Evolutionary conservation across 2,113 vertebrate genomes (phyloP), one percentile per base, ranked within the genome.

Genomic region (Archocentrus centrarchus): DNA sequence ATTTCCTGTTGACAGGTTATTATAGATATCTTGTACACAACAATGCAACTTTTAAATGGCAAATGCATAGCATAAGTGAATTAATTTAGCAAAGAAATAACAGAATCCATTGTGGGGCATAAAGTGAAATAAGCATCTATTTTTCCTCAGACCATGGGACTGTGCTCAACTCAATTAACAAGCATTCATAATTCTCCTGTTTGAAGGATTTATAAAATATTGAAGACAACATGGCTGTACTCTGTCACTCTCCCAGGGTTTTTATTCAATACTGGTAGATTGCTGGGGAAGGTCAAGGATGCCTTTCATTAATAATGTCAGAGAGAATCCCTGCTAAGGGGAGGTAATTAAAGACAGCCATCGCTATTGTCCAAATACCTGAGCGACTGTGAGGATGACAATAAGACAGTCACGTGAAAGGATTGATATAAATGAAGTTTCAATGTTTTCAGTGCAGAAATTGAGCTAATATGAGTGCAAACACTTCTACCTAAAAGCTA

Each of bases 201-300:
- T 91, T 79, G 30, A 57, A 84, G 44, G 64, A 88, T 87, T 92
- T 13, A 94, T 94, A 83, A 93, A 94, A 93, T 90, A 94, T 92
- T 93, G 86, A 94, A 92, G 85, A 81, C 80, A 88, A 76, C 86
- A 90, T 91, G 85, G 93, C 88, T 66, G 73, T 75, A 82, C 73
- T 79, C 79, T 78, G 62, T 92, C 83, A 77, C 81, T 89, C 87
- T 87, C 80, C 55, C 58, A 60, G 62, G 64, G 75, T 85, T 85
- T 84, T 91, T 94, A 93, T 95, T 95, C 91, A 91, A 77, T 70
- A 80, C 82, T 79, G 66, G 59, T 70, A 81, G 83, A 91, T 91
- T 91, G 77, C 86, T 77, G 76, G 63, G 88, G 88, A 94, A 94
- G 91, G 88, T 93, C 91, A 90, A 91, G 86, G 83, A 78, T 87